Evolutionary conservation across 2,797 vertebrate species (phyloP), one percentile per base, ranked within the genome.

Genomic region (Danio aesculapii): DNA sequence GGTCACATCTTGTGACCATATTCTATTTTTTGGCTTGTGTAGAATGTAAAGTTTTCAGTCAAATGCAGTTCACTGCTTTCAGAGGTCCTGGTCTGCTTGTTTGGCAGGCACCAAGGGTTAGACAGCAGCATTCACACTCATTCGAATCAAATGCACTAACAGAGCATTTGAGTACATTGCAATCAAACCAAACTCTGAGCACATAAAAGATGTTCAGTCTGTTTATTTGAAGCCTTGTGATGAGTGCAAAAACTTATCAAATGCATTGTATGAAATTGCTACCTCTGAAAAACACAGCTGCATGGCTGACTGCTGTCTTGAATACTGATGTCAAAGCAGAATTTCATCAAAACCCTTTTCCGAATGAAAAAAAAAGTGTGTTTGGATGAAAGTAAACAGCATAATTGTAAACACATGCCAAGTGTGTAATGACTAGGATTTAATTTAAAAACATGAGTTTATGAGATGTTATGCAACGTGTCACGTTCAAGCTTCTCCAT

Each of bases 191-290:
- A 30, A 30, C 50, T 58, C 16, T 41, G 8, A 71, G 16, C 8
- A 61, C 14, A 50, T n/a, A 50, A 49, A 62, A 44, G 44, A 78
- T 57, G 50, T 39, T 13, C 10, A 6, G 5, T n/a, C 39, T 57
- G 39, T 68, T 78, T 16, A 5, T 11, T 61, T 21, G 10, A 61
- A 41, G n/a, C 10, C 19, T 44, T 77, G 75, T 8, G 19, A 13
- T 16, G 9, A 44, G 1, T 47, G 19, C 30, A 49, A 6, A 30
- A 61, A 73, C 17, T 55, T n/a, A 52, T 47, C 19, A 47, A n/a
- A 78, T 59, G 55, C 7, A 50, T 59, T 43, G 3, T 14, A 61
- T 6, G 12, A 59, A 70, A 70, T 21, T 79, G 47, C 67, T 71
- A 44, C 47, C 12, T 21, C 2, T 61, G 57, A 62, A 21, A 78